These are phyloP conservation scores for Chaetodon trifasciatus DNA, from an alignment of 2,797 vertebrate species.

Conservation along the genomic window DNA sequence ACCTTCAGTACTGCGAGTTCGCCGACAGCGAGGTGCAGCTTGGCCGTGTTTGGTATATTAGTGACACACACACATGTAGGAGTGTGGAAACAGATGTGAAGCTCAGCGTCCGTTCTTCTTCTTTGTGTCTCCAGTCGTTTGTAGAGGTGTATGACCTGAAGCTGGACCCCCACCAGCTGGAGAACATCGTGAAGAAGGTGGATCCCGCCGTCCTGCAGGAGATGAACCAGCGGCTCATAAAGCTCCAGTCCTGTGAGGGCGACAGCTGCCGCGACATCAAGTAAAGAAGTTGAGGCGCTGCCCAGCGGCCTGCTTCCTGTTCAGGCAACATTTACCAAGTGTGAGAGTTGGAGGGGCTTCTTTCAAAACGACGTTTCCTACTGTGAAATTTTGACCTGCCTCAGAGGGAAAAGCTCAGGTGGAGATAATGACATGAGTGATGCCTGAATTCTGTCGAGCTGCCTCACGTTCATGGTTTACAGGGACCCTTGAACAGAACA, in stretches of 20 bases:
- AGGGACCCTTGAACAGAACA: neutral
- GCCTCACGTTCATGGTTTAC: constrained; percentile 23
- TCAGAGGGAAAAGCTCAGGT: neutral
- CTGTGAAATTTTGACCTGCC: constrained; percentile 12
- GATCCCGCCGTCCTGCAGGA: constrained; percentile 83
- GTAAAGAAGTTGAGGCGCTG: neutral
- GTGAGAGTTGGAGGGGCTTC: neutral
- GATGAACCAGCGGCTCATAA: constrained; percentile 89
- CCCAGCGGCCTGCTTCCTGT: neutral
- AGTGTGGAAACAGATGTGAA: neutral
- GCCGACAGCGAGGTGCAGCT: constrained; percentile 85
- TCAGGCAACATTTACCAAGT: neutral
- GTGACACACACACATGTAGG: rapidly evolving
- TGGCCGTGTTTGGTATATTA: rapidly evolving
- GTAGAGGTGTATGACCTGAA: constrained; percentile 88
- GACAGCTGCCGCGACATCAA: constrained; percentile 75
- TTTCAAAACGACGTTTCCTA: neutral
- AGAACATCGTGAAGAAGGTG: constrained; percentile 88
- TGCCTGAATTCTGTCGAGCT: neutral
- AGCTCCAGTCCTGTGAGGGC: constrained; percentile 85
- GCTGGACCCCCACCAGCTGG: constrained; percentile 85
- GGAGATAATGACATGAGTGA: neutral
- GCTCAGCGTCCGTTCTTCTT: neutral
- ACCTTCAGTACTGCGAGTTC: constrained; percentile 90
- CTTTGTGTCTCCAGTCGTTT: constrained; percentile 72